Conservation (phyloP, 1,140 invertebrate genomes). For the Tetramorium simillimum region DNA sequence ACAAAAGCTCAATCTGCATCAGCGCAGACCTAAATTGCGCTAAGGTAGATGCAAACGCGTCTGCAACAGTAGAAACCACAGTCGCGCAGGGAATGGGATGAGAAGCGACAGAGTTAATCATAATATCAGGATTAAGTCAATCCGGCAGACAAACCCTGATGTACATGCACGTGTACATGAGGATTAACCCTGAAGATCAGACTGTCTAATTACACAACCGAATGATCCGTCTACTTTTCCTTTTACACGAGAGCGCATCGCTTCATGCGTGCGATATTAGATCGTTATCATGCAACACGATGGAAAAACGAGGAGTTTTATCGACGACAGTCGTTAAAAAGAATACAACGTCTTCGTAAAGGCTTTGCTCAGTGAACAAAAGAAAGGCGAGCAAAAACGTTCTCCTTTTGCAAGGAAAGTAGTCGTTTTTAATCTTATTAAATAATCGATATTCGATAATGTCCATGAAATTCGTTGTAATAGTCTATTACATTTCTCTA, state of each 20-base stretch:
- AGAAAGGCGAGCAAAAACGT: neutral
- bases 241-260: neutral
- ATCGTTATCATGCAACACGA: too few species aligned
- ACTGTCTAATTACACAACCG: neutral
- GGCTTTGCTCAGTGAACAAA: neutral
- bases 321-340: neutral
- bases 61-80: constrained; percentile 24
- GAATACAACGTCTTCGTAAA: neutral
- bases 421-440: neutral
- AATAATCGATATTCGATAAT: neutral
- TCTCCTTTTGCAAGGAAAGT: neutral
- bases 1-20: neutral
- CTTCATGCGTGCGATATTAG: neutral
- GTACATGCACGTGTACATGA: neutral
- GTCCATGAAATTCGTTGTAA: neutral
- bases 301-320: neutral
- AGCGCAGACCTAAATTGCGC: neutral
- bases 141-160: neutral
- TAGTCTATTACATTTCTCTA: neutral
- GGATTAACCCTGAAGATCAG: neutral
- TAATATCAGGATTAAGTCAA: constrained; percentile 12
- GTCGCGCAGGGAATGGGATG: neutral
- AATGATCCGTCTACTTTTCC: neutral
- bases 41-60: neutral
- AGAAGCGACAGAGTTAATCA: constrained; percentile 35